A percentile compares a stretch with the other conserved stretches of the same genome.
These are phyloP conservation scores for Epizoanthus ramosus DNA, from an alignment of 92 coral and sea anemone genomes.

Conservation along the genomic window DNA sequence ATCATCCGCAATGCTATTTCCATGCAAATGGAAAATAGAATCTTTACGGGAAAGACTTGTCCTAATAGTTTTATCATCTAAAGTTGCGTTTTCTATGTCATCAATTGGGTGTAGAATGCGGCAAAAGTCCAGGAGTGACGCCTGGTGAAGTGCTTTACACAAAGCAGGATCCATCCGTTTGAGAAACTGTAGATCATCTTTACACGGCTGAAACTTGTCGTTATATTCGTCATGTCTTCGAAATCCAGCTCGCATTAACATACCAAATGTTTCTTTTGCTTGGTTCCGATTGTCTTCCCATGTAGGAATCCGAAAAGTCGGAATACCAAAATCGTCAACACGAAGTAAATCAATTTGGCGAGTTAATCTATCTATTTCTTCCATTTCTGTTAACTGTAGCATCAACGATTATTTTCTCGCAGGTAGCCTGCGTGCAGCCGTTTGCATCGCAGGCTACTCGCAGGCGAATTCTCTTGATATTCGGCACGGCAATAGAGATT, in stretches of 20 bases:
- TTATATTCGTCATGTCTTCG: neutral
- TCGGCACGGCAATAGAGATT: too few relatives aligned
- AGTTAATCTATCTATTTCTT: too few relatives aligned
- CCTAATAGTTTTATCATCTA: neutral
- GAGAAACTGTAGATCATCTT: conserved; percentile 23
- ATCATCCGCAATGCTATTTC: neutral
- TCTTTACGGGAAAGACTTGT: conserved; percentile 13
- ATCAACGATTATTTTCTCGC: too few relatives aligned
- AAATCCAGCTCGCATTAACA: conserved; percentile 25
- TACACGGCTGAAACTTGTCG: conserved; percentile 18
- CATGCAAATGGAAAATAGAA: conserved; percentile 33
- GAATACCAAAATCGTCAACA: too few relatives aligned
- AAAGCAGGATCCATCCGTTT: conserved; percentile 22
- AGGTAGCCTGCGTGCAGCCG: too few relatives aligned
- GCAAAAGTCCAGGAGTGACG: conserved; percentile 1
- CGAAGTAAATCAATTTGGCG: too few relatives aligned
- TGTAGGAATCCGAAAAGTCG: neutral
- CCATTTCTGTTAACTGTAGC: too few relatives aligned
- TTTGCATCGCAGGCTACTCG: too few relatives aligned
- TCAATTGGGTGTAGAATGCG: conserved; percentile 20
- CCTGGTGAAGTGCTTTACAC: neutral
- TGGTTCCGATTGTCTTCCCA: neutral
- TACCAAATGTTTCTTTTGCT: conserved; percentile 22
- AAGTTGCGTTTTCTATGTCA: neutral
- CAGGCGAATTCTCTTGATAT: too few relatives aligned